These are phyloP conservation scores for Drosophila anceps DNA, from an alignment of 2,888 invertebrate genomes.

Conservation along the genomic window DNA sequence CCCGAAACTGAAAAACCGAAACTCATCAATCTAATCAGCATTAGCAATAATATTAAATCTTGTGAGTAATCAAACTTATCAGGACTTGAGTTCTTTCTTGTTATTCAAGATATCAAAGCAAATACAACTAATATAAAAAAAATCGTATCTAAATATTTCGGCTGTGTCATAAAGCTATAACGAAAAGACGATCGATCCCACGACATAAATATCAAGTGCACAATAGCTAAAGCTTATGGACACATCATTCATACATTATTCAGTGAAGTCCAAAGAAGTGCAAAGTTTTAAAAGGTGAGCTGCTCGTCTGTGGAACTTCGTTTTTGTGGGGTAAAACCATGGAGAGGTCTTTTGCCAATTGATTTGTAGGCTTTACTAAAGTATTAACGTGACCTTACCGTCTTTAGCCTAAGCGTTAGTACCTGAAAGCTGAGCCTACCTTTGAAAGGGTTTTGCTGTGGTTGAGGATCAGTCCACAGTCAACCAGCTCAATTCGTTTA, in stretches of 20 bases:
- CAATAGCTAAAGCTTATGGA: not conserved
- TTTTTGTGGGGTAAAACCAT: not conserved
- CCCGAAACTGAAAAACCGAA: not conserved
- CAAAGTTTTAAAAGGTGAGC: not conserved
- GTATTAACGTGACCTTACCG: not conserved
- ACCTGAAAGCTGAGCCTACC: not conserved
- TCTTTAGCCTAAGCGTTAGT: not conserved
- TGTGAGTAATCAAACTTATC: not conserved
- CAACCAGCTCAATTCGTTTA: too few relatives aligned
- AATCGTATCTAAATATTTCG: constrained; percentile 4
- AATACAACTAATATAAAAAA: not conserved
- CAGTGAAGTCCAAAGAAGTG: not conserved
- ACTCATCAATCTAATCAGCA: constrained; percentile 1
- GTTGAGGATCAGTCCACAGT: not conserved
- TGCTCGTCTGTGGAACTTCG: not conserved
- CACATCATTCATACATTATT: not conserved
- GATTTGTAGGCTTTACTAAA: too few relatives aligned
- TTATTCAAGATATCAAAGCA: too few relatives aligned
- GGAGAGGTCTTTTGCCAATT: not conserved
- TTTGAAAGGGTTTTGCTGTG: not conserved
- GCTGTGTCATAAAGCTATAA: not conserved
- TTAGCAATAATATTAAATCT: not conserved
- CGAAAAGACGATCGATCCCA: not conserved
- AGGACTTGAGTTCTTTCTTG: not conserved
- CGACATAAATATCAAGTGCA: not conserved